Base-by-base conservation (phyloP, 2,113 vertebrate species). In the Bos javanicus region DNA sequence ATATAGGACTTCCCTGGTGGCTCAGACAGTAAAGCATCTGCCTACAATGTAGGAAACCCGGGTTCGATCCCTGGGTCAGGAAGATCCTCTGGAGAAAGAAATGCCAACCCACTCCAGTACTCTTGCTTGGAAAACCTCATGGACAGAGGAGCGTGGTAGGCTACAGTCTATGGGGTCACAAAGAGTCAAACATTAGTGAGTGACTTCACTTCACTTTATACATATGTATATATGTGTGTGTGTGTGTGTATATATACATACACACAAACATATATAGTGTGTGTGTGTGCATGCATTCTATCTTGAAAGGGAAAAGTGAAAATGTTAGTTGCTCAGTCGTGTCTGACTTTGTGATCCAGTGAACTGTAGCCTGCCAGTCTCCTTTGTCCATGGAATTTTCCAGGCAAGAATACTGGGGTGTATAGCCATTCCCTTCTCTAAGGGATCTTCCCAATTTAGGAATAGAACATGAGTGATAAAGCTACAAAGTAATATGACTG, bases 261-360 rank as follows among this genome's bases (percentile, higher is more conserved):
- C 1, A 67, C 7, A n/a, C 15, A 19, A 0, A 64, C 1, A 17
- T 0, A 7, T 3, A 7, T 33, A 16, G 67, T 71, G 67, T 43
- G 5, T 39, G 19, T 39, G n/a, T 5, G 2, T 13, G 5, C 10
- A 12, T 23, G n/a, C 10, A 74, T 33, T 87, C 33, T 82, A 17
- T 80, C 46, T 91, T 93, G 21, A 71, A 88, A 39, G 1, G 28
- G 36, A 74, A 74, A 74, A 74, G 10, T 74, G 67, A 74, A 74
- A 74, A 39, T 74, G 67, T 74, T 39, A 36, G 67, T 71, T 25
- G 11, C 36, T 74, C 67, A 74, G 21, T 39, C 2, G 2, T 74
- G 36, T 74, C 67, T 12, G 36, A 36, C 36, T 74, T 25, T 74
- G 21, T 74, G 67, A 39, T 25, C 36, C 36, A 23, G 36, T 74